Base-by-base conservation (phyloP, 2,113 vertebrate genomes). In the Gavia stellata region DNA sequence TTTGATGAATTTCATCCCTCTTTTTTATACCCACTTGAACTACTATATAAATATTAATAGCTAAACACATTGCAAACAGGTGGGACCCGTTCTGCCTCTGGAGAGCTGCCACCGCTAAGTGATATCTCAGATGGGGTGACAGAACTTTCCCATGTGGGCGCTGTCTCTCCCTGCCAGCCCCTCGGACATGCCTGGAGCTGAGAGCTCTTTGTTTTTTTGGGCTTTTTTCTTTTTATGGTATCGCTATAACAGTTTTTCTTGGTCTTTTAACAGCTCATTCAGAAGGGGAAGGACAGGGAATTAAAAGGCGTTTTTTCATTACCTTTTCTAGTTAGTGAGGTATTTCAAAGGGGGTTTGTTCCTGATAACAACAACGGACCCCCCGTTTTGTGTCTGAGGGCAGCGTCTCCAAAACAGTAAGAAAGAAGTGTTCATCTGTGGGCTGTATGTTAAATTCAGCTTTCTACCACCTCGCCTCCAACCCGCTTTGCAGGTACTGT, bases 21-120 rank as follows among this genome's bases (percentile, higher is more conserved):
- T 96, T 97, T 97, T 97, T 96, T 96, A 85, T 94, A 98, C 96
- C 97, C 97, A 96, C 96, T 98, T 97, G 98, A 98, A 98, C 98
- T 98, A 98, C 98, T 98, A 98, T 98, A 98, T 98, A 98, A 98
- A 98, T 98, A 98, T 98, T 98, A 98, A 98, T 98, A 98, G 98
- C 98, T 98, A 98, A 98, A 98, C 98, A 98, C 98, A 98, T 98
- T 98, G 98, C 98, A 98, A 98, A 98, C 98, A 98, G 98, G 98
- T 98, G 98, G 98, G 98, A 98, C 98, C 98, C 98, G 96, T 98
- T 98, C 98, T 98, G 98, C 98, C 98, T 98, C 98, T 98, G 98
- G 98, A 98, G 97, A 81, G 97, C 98, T 98, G 98, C 98, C 98
- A 98, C 98, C 90, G 18, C 94, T 96, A 97, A 98, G 98, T 98